phyloP scores from a whole-genome alignment of 1,140 invertebrate genomes.

The Vollenhovia emeryi region DNA sequence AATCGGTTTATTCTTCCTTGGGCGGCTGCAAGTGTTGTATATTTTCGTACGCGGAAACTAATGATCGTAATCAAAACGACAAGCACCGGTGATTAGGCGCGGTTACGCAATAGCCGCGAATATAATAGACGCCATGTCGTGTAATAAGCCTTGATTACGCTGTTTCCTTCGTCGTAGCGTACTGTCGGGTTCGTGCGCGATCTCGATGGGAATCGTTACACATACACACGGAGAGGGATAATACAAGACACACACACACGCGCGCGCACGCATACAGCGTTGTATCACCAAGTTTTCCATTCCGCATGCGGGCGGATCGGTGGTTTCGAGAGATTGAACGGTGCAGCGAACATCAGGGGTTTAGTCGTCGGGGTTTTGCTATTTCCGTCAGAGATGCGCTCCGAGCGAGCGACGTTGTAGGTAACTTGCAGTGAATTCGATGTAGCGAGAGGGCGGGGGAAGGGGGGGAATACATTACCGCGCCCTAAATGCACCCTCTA shows the following conservation, averaged over 20 bases:
- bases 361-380: background rate
- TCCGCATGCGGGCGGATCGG: background rate
- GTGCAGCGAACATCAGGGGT: too few species aligned
- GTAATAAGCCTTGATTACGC: conserved; percentile 39
- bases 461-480: background rate
- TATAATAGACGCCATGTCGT: conserved; percentile 29
- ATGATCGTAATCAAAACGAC: conserved; percentile 44
- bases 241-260: too few species aligned
- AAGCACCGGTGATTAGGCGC: conserved; percentile 22
- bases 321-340: background rate
- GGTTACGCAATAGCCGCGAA: conserved; percentile 26
- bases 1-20: background rate
- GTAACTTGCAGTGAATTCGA: background rate
- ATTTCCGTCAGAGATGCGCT: background rate
- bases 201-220: conserved; percentile 29
- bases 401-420: background rate
- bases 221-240: background rate
- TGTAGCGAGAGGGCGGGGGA: too few species aligned
- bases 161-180: conserved; percentile 18
- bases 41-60: conserved; percentile 19
- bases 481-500: background rate
- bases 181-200: background rate
- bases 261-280: background rate
- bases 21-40: background rate
- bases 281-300: conserved; percentile 3